Conservation (phyloP, 2,888 invertebrate species). For the Chaetogeoica ovagalla region DNA sequence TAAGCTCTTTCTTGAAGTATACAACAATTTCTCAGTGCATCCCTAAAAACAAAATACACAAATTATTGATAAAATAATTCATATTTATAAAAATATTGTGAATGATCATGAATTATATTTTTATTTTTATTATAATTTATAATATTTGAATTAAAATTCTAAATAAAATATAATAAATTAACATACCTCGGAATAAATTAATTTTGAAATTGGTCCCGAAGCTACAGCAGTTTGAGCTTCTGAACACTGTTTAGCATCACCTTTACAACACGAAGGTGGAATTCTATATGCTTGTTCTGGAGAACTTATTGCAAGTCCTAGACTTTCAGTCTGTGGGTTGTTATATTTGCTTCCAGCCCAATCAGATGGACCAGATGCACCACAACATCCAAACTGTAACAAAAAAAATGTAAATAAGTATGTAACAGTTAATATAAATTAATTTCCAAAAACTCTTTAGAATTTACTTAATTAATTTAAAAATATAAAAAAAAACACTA, state of each 20-base stretch:
- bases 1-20: constrained; percentile 66
- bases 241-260: constrained; percentile 62
- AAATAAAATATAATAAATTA: not conserved
- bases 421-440: not conserved
- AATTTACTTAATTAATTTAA: no score
- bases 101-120: not conserved
- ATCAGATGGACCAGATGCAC: constrained; percentile 72
- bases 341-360: constrained; percentile 68
- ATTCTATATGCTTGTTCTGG: constrained; percentile 62
- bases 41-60: constrained; percentile 62
- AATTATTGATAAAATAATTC: not conserved
- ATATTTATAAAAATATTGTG: not conserved
- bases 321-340: constrained; percentile 61
- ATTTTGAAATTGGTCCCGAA: constrained; percentile 61
- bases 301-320: constrained; percentile 62
- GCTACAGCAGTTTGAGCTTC: constrained; percentile 59
- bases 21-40: constrained; percentile 69
- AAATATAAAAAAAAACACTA: no score
- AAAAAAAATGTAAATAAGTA: not conserved
- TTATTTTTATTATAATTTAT: not conserved
- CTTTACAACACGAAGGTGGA: constrained; percentile 68
- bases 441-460: not conserved
- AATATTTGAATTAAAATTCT: not conserved
- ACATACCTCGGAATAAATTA: constrained; percentile 63
- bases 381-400: constrained; percentile 72